Conservation (phyloP, 2,113 vertebrate genomes). For the Cathartes aura region DNA sequence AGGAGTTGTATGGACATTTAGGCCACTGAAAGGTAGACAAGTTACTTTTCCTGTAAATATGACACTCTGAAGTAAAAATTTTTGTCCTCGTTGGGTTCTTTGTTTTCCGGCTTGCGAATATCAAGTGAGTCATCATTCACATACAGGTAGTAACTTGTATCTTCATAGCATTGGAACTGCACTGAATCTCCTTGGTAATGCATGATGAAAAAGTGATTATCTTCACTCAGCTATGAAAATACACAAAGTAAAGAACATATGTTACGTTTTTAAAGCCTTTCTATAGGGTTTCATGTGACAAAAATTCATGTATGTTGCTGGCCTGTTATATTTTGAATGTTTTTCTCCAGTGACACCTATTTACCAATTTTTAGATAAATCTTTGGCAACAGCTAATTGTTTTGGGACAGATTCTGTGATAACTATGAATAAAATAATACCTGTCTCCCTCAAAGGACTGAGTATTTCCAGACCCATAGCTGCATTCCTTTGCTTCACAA, state of each 20-base stretch:
- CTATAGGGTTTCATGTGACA: neutral
- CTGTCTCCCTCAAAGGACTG: neutral
- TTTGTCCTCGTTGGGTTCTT: neutral
- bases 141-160: constrained; percentile 24
- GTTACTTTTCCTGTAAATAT: constrained; percentile 1
- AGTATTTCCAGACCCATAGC: neutral
- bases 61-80: constrained; percentile 63
- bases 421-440: neutral
- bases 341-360: neutral
- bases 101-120: constrained; percentile 26
- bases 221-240: constrained; percentile 48
- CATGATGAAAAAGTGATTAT: constrained; percentile 66
- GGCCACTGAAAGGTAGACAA: neutral
- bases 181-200: constrained; percentile 59
- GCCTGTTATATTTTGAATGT: neutral
- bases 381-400: neutral
- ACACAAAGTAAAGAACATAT: neutral
- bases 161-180: constrained; percentile 58
- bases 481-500: neutral
- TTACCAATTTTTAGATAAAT: neutral
- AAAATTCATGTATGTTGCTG: neutral
- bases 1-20: neutral
- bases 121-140: constrained; percentile 44
- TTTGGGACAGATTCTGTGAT: neutral
- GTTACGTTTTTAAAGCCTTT: neutral